These are phyloP conservation scores for Fulica atra DNA, from an alignment of 2,113 vertebrate genomes.

Conservation along the genomic window DNA sequence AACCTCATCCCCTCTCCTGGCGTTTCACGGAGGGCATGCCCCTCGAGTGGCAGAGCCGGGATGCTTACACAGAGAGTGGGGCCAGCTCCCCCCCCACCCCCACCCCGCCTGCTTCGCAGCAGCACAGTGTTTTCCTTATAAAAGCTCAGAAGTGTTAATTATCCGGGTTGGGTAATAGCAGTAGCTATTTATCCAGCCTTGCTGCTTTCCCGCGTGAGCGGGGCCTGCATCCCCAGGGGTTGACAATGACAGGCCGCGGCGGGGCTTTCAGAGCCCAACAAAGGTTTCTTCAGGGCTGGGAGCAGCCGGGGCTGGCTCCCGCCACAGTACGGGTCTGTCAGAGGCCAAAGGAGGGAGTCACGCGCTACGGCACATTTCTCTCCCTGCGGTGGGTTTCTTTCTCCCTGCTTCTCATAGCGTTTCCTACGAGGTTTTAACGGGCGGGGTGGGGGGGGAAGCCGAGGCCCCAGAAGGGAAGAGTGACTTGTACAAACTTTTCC, in stretches of 20 bases:
- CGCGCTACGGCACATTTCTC: background rate
- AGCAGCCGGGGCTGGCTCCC: constrained; percentile 57
- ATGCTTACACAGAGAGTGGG: background rate
- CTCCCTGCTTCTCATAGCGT: background rate
- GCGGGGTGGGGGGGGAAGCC: background rate
- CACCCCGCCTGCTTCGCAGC: background rate
- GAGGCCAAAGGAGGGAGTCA: background rate
- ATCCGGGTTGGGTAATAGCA: background rate
- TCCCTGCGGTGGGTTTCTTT: background rate
- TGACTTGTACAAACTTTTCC: background rate
- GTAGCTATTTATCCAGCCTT: constrained; percentile 6
- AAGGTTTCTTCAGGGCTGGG: constrained; percentile 67
- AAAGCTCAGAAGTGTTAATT: constrained; percentile 25
- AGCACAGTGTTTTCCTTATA: background rate
- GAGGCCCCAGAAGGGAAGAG: background rate
- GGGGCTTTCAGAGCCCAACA: constrained; percentile 65
- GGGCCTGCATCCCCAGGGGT: constrained; percentile 50
- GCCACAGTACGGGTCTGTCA: constrained; percentile 6
- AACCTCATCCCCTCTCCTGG: background rate
- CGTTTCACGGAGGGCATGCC: background rate
- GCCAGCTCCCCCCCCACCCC: background rate
- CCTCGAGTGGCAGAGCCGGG: background rate
- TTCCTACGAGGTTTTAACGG: background rate
- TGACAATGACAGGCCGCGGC: constrained; percentile 59
- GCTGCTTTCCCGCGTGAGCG: background rate